Evolutionary conservation across 1,140 invertebrate genomes (phyloP), one percentile per base, ranked within the genome.

Genomic region (Drosophila watanabei): DNA sequence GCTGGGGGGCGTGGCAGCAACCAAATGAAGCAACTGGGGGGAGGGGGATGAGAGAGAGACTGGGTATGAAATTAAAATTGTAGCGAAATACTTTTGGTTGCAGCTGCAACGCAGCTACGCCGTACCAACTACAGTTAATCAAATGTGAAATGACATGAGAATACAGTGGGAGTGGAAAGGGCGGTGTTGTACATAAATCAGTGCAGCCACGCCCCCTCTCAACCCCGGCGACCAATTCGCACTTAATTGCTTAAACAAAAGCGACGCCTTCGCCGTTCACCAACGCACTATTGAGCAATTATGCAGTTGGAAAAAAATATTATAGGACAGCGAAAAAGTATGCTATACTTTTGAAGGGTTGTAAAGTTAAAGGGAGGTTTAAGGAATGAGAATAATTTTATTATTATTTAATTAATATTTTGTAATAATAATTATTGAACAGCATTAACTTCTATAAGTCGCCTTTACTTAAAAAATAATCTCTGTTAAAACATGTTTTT

Each of bases 221-320:
- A 39, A 51, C 13, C 63, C 30, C 30, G 14, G 32, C 39, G 32
- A 45, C 39, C 58, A 41, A 51, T 58, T 59, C 60, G 60, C 66
- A 68, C 76, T 84, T 88, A 88, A 88, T 88, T 88, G 84, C 85
- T 88, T 84, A 84, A 89, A 78, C 81, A 89, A 84, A 87, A 89
- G 28, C 57, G 56, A 57, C 56, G 54, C 46, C 46, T 37, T 32
- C 37, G 16, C n/a, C 18, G 37, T 72, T 51, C 33, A 11, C 65
- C 70, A 49, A 10, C 69, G 62, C 80, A 84, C 84, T 84, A 88
- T 88, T 84, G 85, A 88, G 84, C 85, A 79, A 89, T 88, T 84
- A 84, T 75, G 85, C 69, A 80, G 48, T 28, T 24, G 28, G 18
- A 62, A 14, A 65, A 65, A 65, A 24, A 24, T 24, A 24, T 24